phyloP scores from a whole-genome alignment of 2,113 vertebrate genomes.

The Aldabrachelys gigantea region DNA sequence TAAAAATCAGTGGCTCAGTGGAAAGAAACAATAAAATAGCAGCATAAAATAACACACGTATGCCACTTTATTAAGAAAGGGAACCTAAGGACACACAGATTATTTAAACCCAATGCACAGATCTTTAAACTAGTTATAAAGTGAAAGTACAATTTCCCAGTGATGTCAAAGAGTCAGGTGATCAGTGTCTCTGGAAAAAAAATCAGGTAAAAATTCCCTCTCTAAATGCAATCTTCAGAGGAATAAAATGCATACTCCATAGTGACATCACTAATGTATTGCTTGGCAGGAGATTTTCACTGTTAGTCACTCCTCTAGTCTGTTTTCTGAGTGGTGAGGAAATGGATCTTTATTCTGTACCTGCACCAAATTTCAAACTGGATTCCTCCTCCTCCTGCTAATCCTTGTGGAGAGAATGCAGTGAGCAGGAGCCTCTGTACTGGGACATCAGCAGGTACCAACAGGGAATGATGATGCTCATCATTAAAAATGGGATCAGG shows the following conservation, averaged over 20 bases:
- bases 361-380: slow-evolving; percentile 98
- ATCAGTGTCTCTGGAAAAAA: background rate
- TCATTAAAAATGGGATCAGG: slow-evolving; percentile 91
- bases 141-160: background rate
- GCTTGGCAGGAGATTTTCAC: background rate
- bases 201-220: background rate
- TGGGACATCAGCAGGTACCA: slow-evolving; percentile 86
- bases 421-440: slow-evolving; percentile 90
- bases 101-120: background rate
- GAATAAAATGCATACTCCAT: background rate
- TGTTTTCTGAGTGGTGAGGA: background rate
- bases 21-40: background rate
- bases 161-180: background rate
- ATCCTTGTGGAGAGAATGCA: slow-evolving; percentile 81
- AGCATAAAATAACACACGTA: background rate
- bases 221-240: background rate
- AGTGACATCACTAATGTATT: background rate
- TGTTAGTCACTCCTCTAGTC: background rate
- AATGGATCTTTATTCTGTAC: slow-evolving; percentile 67
- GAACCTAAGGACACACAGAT: background rate
- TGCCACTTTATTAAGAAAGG: background rate
- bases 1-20: background rate
- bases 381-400: slow-evolving; percentile 83
- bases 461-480: slow-evolving; percentile 86
- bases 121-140: background rate